Conservation (phyloP, 2,888 invertebrate species). For the Orthonevra nobilis region DNA sequence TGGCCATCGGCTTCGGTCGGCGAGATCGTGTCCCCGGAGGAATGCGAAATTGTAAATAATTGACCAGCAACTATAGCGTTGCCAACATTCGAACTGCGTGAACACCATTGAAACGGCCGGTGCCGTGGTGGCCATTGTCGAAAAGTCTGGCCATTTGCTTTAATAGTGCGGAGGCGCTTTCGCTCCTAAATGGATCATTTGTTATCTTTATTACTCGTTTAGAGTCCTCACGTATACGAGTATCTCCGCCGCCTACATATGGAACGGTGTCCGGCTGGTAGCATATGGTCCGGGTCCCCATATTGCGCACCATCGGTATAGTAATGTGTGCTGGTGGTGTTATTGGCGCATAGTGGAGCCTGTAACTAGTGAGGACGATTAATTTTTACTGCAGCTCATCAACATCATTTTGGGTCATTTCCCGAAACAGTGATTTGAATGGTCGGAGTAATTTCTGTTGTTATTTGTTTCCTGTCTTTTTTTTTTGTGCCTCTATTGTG, state of each 20-base stretch:
- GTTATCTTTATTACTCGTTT: slow-evolving; percentile 60
- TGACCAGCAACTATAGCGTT: slow-evolving; percentile 33
- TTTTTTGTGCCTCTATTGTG: neutral
- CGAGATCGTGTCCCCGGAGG: neutral
- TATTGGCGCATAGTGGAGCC: slow-evolving; percentile 8
- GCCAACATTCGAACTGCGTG: too few species aligned
- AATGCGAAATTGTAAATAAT: slow-evolving; percentile 26
- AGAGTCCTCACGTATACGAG: slow-evolving; percentile 5
- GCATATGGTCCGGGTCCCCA: slow-evolving; percentile 11
- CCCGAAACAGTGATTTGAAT: slow-evolving; percentile 59
- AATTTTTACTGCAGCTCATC: slow-evolving; percentile 66
- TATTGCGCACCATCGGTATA: slow-evolving; percentile 49
- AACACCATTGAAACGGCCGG: neutral
- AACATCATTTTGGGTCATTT: slow-evolving; percentile 67
- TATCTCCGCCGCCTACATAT: neutral
- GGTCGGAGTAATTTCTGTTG: slow-evolving; percentile 23
- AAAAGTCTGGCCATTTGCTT: slow-evolving; percentile 42
- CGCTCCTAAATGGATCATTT: slow-evolving; percentile 46
- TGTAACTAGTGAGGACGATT: slow-evolving; percentile 60
- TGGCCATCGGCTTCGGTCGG: neutral
- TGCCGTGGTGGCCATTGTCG: neutral
- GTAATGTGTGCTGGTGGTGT: neutral
- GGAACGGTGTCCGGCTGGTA: slow-evolving; percentile 1
- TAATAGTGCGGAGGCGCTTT: slow-evolving; percentile 39
- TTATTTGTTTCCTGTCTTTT: neutral